Evolutionary conservation across 1,140 invertebrate species (phyloP).

Genomic region (Lethocerus indicus): DNA sequence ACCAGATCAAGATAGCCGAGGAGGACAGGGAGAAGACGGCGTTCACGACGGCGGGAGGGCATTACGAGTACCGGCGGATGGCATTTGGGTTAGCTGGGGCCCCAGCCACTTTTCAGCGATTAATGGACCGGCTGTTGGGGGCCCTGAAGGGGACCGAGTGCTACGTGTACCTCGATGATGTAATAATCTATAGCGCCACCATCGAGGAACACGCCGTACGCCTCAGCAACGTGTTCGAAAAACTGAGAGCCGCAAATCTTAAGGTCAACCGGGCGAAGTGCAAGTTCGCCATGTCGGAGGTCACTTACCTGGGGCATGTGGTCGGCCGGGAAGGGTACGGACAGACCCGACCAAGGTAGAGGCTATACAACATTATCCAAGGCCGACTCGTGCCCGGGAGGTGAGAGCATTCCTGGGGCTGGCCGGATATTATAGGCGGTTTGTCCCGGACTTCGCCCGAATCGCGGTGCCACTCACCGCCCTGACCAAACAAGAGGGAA

Average conservation of each 20-base stretch:
- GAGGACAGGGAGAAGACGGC: slow-evolving; percentile 15
- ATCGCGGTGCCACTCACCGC: slow-evolving; percentile 22
- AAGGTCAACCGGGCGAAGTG: not conserved
- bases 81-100: slow-evolving; percentile 15
- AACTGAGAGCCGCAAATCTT: not conserved
- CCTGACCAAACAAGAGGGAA: slow-evolving; percentile 21
- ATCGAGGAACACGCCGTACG: slow-evolving; percentile 21
- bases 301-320: slow-evolving; percentile 26
- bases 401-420: slow-evolving; percentile 28
- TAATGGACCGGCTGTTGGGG: slow-evolving; percentile 23
- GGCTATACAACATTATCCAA: slow-evolving; percentile 23
- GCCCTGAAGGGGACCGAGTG: slow-evolving; percentile 18
- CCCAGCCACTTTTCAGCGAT: slow-evolving; percentile 12
- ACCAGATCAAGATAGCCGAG: slow-evolving; percentile 21
- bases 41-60: slow-evolving; percentile 14
- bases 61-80: slow-evolving; percentile 16
- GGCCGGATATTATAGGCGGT: slow-evolving; percentile 25
- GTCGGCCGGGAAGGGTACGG: slow-evolving; percentile 23
- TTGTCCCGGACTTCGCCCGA: slow-evolving; percentile 22
- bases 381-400: slow-evolving; percentile 23
- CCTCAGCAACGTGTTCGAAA: not conserved
- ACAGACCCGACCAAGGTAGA: slow-evolving; percentile 26
- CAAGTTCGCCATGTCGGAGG: slow-evolving; percentile 21
- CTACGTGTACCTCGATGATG: slow-evolving; percentile 27
- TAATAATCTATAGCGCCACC: slow-evolving; percentile 22